Evolutionary conservation across 2,888 invertebrate genomes (phyloP).

Genomic region (Stomorhina lunata): DNA sequence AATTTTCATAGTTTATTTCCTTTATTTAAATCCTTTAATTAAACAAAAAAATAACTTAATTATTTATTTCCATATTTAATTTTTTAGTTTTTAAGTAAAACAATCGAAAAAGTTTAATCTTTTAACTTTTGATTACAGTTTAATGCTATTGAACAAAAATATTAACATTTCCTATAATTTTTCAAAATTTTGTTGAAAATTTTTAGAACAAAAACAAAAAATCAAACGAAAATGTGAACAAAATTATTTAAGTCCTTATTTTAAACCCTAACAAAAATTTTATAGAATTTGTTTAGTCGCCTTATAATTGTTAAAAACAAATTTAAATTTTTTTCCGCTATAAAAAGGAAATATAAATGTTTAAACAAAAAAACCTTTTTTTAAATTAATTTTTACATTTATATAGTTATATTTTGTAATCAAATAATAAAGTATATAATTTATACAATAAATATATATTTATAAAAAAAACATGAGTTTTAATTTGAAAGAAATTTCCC

Average conservation of each 20-base stretch:
- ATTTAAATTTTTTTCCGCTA: slow-evolving; percentile 21
- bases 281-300: slow-evolving; percentile 30
- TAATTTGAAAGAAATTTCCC: too few relatives aligned
- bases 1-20: slow-evolving; percentile 31
- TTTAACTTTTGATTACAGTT: slow-evolving; percentile 26
- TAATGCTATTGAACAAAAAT: slow-evolving; percentile 15
- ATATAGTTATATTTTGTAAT: slow-evolving; percentile 61
- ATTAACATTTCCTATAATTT: not conserved
- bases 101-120: slow-evolving; percentile 44
- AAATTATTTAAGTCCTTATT: too few relatives aligned
- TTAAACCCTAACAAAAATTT: too few relatives aligned
- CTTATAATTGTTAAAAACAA: slow-evolving; percentile 58
- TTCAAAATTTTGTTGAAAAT: slow-evolving; percentile 40
- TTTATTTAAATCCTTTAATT: slow-evolving; percentile 29
- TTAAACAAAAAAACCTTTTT: slow-evolving; percentile 17
- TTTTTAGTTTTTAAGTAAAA: slow-evolving; percentile 61
- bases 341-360: not conserved
- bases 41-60: slow-evolving; percentile 42
- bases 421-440: slow-evolving; percentile 55
- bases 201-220: not conserved
- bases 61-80: slow-evolving; percentile 65
- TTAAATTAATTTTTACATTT: slow-evolving; percentile 53
- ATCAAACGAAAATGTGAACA: not conserved
- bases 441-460: slow-evolving; percentile 65
- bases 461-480: slow-evolving; percentile 40